Evolutionary conservation across 2,888 invertebrate genomes (phyloP).

Genomic region (Cinara cedri): DNA sequence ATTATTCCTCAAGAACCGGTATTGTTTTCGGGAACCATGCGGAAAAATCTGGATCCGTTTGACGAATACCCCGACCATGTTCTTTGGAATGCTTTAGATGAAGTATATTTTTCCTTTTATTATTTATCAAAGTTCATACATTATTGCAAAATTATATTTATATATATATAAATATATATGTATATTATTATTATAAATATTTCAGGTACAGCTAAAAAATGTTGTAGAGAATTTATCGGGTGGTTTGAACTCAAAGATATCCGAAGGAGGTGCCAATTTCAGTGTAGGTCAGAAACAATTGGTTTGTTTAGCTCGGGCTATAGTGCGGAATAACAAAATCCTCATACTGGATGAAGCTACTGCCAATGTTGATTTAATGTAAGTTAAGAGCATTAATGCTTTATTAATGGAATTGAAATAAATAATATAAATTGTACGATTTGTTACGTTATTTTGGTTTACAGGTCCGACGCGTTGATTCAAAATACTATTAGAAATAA

Average conservation of each 20-base stretch:
- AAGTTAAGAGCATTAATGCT: no score
- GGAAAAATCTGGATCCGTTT: constrained; percentile 90
- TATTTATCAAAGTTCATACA: no score
- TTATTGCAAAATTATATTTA: neutral
- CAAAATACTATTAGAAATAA: constrained; percentile 81
- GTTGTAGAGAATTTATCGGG: constrained; percentile 68
- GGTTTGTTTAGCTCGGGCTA: constrained; percentile 87
- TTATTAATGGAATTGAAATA: neutral
- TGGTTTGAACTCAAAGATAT: constrained; percentile 73
- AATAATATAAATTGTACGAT: neutral
- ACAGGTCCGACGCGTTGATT: constrained; percentile 81
- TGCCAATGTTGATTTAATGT: constrained; percentile 89
- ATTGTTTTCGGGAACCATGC: constrained; percentile 83
- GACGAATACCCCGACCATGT: constrained; percentile 77
- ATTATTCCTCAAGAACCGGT: constrained; percentile 88
- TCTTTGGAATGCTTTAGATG: constrained; percentile 84
- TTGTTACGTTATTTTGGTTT: neutral
- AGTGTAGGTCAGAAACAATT: constrained; percentile 90
- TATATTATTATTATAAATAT: constrained; percentile 13
- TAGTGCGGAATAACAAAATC: constrained; percentile 81
- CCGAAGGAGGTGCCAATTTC: constrained; percentile 80
- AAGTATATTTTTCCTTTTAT: constrained; percentile 65
- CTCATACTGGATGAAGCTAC: constrained; percentile 91
- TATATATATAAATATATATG: no score
- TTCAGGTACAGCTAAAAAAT: constrained; percentile 77